A percentile compares a stretch with the other conserved stretches of the same genome.
Evolutionary conservation across 2,888 invertebrate species (phyloP).

Genomic region (Tridacna gigas): DNA sequence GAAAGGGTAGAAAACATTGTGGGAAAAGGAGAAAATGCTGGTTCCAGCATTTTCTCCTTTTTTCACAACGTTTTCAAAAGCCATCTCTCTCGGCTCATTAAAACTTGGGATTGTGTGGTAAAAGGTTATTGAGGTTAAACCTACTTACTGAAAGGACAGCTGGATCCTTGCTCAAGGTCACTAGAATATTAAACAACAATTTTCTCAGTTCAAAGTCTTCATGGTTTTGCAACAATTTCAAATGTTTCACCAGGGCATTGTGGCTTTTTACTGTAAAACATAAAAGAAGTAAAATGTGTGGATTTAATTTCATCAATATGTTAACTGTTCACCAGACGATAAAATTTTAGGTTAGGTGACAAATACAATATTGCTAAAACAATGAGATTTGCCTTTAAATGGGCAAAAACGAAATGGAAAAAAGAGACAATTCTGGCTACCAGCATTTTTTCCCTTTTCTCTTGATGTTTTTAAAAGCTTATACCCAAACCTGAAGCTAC

Average conservation of each 20-base stretch:
- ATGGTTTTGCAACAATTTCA: constrained; percentile 82
- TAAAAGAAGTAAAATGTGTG: too few species aligned
- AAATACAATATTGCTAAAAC: too few species aligned
- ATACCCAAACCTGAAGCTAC: too few species aligned
- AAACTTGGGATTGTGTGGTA: not conserved
- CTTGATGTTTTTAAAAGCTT: too few species aligned
- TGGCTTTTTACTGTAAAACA: constrained; percentile 83
- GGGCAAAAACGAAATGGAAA: too few species aligned
- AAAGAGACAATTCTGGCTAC: too few species aligned
- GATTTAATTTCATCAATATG: too few species aligned
- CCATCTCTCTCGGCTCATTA: not conserved
- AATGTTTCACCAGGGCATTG: constrained; percentile 82
- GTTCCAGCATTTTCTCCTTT: not conserved
- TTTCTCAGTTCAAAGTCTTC: constrained; percentile 85
- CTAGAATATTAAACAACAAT: constrained; percentile 82
- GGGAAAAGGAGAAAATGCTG: not conserved
- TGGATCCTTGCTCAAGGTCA: constrained; percentile 80
- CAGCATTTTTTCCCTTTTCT: too few species aligned
- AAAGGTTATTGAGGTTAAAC: not conserved
- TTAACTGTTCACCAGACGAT: too few species aligned
- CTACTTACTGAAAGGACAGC: constrained; percentile 61
- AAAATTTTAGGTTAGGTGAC: too few species aligned
- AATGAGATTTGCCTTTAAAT: too few species aligned
- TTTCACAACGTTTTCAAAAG: not conserved
- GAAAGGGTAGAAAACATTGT: not conserved